Percentiles rank a stretch among this genome's conserved stretches.
phyloP scores from a whole-genome alignment of 2,113 vertebrate genomes.

The Nyctibius bracteatus region DNA sequence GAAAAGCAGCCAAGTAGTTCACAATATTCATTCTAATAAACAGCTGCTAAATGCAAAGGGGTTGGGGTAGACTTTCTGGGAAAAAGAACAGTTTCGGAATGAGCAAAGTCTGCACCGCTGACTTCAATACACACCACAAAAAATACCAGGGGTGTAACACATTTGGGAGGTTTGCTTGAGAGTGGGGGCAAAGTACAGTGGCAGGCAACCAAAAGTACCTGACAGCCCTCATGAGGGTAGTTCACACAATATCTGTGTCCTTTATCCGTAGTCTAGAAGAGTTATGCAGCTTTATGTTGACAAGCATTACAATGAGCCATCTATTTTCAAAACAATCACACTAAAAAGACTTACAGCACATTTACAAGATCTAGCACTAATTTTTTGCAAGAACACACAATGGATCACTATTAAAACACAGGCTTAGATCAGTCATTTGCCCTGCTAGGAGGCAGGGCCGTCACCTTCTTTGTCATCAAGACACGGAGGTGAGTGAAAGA shows the following conservation, averaged over 20 bases:
- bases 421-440: neutral
- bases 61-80: neutral
- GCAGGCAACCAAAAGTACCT: neutral
- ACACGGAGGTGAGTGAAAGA: neutral
- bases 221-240: neutral
- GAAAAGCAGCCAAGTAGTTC: neutral
- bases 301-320: neutral
- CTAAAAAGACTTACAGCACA: neutral
- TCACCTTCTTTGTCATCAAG: neutral
- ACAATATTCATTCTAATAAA: neutral
- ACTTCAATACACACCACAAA: neutral
- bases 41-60: neutral
- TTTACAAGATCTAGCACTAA: constrained; percentile 7
- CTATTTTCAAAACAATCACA: neutral
- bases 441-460: neutral
- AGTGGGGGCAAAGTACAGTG: neutral
- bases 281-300: neutral
- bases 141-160: neutral
- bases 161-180: neutral
- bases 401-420: neutral
- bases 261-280: neutral
- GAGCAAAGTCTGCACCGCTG: neutral
- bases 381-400: constrained; percentile 12
- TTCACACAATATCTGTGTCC: neutral
- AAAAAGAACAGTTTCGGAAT: neutral